A percentile compares a stretch with the other conserved stretches of the same genome.
These are phyloP conservation scores for Astropecten irregularis DNA, from an alignment of 53 echinoderm and acorn worm species.

Conservation along the genomic window DNA sequence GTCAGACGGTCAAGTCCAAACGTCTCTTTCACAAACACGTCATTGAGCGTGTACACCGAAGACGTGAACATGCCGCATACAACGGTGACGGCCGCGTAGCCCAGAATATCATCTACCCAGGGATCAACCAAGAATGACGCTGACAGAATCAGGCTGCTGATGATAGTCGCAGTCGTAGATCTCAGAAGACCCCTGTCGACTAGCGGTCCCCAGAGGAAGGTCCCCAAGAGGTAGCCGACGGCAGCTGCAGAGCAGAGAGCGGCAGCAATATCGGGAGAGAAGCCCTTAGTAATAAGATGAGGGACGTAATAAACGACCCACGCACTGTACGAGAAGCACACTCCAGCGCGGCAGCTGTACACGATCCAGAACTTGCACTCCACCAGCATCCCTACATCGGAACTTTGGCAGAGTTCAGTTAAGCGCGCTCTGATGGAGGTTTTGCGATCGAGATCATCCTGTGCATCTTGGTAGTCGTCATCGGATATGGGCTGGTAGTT, in stretches of 20 bases:
- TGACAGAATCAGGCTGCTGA: background rate
- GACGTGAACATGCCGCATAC: background rate
- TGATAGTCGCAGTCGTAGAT: background rate
- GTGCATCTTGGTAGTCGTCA: background rate
- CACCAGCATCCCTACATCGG: background rate
- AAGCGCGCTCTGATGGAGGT: background rate
- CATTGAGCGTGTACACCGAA: background rate
- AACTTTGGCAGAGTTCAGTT: background rate
- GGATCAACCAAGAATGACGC: background rate
- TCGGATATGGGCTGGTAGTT: background rate
- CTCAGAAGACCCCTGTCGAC: background rate
- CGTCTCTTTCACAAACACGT: background rate
- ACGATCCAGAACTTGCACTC: background rate
- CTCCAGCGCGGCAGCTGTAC: background rate
- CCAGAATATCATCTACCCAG: background rate
- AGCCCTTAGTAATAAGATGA: background rate
- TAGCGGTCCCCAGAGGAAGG: background rate
- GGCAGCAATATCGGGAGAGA: background rate
- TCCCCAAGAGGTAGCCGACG: background rate
- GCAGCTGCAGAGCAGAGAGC: background rate
- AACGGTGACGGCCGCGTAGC: background rate
- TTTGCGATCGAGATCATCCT: background rate
- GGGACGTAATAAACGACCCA: slow-evolving; percentile 4
- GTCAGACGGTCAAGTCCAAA: background rate
- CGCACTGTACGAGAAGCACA: background rate